phyloP scores from a whole-genome alignment of 2,797 vertebrate genomes.

The Notamacropus eugenii region DNA sequence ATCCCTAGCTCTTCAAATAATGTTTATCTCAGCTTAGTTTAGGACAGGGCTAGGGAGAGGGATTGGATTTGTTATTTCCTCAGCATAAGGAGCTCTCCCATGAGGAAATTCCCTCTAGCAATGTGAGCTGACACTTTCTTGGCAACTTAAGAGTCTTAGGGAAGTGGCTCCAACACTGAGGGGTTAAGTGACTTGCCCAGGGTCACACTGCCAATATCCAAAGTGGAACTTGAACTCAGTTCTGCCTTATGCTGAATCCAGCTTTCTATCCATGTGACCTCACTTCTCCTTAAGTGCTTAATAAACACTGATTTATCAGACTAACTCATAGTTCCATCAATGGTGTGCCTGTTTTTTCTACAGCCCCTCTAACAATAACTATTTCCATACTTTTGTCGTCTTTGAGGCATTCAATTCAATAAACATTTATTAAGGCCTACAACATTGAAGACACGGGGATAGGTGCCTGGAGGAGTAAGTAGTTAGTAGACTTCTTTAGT shows the following conservation, averaged over 20 bases:
- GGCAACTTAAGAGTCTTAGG: not conserved
- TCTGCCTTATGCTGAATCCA: not conserved
- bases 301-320: not conserved
- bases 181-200: too few relatives aligned
- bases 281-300: not conserved
- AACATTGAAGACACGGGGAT: not conserved
- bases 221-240: not conserved
- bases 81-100: not conserved
- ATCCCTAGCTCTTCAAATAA: not conserved
- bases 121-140: not conserved
- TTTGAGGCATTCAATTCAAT: not conserved
- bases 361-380: not conserved
- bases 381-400: not conserved
- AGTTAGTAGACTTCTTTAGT: not conserved
- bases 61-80: not conserved
- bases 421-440: not conserved
- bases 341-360: not conserved
- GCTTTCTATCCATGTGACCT: not conserved
- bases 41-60: not conserved
- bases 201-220: not conserved
- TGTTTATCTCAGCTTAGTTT: not conserved
- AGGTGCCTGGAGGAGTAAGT: not conserved
- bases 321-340: not conserved
- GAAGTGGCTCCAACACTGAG: not conserved
- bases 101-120: not conserved